Conservation (phyloP, 2,113 vertebrate genomes). For the Spheniscus mendiculus region DNA sequence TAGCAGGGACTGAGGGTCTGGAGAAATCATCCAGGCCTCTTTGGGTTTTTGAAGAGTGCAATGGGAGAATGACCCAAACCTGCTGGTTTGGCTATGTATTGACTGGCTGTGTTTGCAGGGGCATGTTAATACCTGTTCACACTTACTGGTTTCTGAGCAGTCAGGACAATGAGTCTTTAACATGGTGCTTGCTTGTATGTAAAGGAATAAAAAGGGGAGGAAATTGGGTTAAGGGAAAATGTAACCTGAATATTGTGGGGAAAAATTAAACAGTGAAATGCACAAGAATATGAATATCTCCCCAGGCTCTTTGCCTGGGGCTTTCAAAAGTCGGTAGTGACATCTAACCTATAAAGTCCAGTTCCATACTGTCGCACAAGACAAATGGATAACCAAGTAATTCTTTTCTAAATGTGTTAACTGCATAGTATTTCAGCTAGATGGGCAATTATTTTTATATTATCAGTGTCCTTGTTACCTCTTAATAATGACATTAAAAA, state of each 20-base stretch:
- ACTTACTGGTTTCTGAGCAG: background rate
- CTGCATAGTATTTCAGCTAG: background rate
- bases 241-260: background rate
- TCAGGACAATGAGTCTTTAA: background rate
- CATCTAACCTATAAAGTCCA: background rate
- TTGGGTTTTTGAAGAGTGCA: background rate
- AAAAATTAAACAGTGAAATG: background rate
- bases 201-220: background rate
- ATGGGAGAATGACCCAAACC: background rate
- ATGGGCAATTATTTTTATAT: background rate
- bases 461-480: background rate
- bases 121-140: background rate
- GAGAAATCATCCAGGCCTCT: background rate
- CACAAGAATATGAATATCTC: background rate
- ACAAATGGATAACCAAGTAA: background rate
- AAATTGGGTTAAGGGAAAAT: background rate
- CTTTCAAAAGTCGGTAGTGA: background rate
- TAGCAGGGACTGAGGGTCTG: background rate
- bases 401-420: background rate
- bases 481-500: background rate
- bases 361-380: background rate
- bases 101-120: background rate
- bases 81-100: background rate
- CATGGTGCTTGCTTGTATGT: background rate
- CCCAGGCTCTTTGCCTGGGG: background rate